Conservation (phyloP, 2,113 vertebrate species). For the Podarcis cretensis region DNA sequence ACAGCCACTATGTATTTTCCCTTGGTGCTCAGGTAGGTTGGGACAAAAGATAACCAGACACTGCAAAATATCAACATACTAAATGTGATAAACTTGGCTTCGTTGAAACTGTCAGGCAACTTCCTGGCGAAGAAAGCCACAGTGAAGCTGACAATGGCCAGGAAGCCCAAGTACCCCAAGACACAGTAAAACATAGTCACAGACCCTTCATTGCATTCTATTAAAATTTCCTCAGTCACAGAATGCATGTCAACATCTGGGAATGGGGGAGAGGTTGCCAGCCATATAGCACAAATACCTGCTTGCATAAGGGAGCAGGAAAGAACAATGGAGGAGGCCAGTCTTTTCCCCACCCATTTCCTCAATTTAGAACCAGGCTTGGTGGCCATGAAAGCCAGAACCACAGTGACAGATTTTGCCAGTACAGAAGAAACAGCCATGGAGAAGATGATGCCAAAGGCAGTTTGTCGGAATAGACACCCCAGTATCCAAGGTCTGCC, state of each 20-base stretch:
- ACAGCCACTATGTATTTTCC: background rate
- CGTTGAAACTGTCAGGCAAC: conserved; percentile 1
- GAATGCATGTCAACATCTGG: background rate
- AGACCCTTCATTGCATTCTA: background rate
- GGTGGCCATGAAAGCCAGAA: background rate
- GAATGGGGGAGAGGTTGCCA: background rate
- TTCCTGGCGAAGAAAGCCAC: background rate
- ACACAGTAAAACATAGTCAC: background rate
- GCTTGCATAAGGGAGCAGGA: background rate
- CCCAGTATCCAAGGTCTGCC: background rate
- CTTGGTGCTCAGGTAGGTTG: background rate
- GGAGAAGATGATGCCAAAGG: conserved; percentile 10
- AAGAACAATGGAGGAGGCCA: background rate
- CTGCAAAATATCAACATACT: conserved; percentile 1
- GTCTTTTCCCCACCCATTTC: background rate
- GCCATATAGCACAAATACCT: background rate
- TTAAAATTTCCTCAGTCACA: background rate
- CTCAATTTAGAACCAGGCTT: background rate
- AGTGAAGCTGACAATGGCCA: background rate
- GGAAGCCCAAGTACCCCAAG: background rate
- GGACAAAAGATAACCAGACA: background rate
- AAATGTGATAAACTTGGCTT: conserved; percentile 2
- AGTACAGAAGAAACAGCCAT: background rate
- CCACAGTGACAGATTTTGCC: background rate
- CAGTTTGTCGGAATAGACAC: background rate